phyloP scores from a whole-genome alignment of 2,888 invertebrate species.

The Heliconius cydno region DNA sequence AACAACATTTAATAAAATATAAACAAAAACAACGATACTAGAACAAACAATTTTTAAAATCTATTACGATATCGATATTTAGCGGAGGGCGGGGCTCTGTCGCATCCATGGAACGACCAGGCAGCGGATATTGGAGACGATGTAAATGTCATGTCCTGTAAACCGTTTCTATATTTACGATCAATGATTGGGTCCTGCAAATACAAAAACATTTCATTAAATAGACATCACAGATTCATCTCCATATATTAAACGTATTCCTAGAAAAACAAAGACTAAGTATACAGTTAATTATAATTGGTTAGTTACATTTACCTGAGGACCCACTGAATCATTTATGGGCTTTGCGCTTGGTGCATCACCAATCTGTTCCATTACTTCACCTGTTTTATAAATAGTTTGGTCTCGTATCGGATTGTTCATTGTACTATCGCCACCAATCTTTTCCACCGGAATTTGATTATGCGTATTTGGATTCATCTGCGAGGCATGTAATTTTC shows the following conservation, averaged over 20 bases:
- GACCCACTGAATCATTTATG: constrained; percentile 37
- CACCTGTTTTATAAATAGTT: constrained; percentile 49
- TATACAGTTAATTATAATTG: background rate
- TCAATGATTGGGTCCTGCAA: constrained; percentile 51
- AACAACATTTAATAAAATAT: constrained; percentile 8
- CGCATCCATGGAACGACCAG: constrained; percentile 72
- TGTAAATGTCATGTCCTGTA: constrained; percentile 71
- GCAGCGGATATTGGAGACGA: constrained; percentile 64
- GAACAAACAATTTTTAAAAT: constrained; percentile 33
- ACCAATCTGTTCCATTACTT: constrained; percentile 56
- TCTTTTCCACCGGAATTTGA: constrained; percentile 62
- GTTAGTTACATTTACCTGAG: constrained; percentile 51
- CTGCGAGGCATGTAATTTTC: constrained; percentile 57
- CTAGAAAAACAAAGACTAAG: background rate
- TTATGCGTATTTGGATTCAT: constrained; percentile 44
- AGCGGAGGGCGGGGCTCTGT: constrained; percentile 43
- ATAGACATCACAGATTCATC: background rate
- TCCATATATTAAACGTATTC: background rate
- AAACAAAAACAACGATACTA: background rate
- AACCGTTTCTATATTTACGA: constrained; percentile 65
- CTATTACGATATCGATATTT: constrained; percentile 49
- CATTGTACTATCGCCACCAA: constrained; percentile 65
- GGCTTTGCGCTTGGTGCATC: constrained; percentile 58
- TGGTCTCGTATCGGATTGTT: constrained; percentile 55
- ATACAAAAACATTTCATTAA: constrained; percentile 41